Base-by-base conservation (phyloP, 2,113 vertebrate genomes). In the Planiliza haematocheilus region DNA sequence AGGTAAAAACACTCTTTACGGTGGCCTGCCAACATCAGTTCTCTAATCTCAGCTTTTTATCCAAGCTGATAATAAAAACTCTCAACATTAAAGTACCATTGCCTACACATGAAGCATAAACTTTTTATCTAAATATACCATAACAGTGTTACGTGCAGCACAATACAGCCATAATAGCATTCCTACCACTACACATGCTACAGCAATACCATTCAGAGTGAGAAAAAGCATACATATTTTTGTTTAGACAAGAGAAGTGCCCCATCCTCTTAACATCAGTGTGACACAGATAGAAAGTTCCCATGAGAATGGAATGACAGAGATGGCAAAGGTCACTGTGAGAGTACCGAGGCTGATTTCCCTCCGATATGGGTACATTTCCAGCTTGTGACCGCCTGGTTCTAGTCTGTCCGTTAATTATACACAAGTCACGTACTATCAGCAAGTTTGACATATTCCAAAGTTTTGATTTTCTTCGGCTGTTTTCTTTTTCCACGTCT, bases 1-100 rank as follows among this genome's bases (percentile, higher is more conserved):
- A 98, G 98, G 98, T 99, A 97, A 96, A 96, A 74, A 58, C 6
- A 11, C 61, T 62, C 2, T 52, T 82, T 45, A 63, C 17, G 39
- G 5, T 63, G 16, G 64, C 18, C 42, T 71, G 16, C 42, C 65
- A 67, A 76, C 55, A 49, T 30, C 7, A 46, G 4, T 45, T 36
- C 1, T 17, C 7, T 58, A 10, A 41, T 62, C n/a, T 21, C 34
- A 48, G 1, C 1, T 56, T 58, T 36, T 17, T 57, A 4, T 18
- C 16, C 50, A 4, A 24, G 4, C 16, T 55, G 17, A 39, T 2
- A 17, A 39, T 37, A 42, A 41, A 37, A 58, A 49, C 45, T 38
- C 9, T 30, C 14, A 41, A 24, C 9, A 45, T 34, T 10, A 4
- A 8, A 77, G 45, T 9, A n/a, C 39, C 7, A 61, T 4, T 49